Conservation (phyloP, 2,113 vertebrate genomes). For the Triplophysa siluroides region DNA sequence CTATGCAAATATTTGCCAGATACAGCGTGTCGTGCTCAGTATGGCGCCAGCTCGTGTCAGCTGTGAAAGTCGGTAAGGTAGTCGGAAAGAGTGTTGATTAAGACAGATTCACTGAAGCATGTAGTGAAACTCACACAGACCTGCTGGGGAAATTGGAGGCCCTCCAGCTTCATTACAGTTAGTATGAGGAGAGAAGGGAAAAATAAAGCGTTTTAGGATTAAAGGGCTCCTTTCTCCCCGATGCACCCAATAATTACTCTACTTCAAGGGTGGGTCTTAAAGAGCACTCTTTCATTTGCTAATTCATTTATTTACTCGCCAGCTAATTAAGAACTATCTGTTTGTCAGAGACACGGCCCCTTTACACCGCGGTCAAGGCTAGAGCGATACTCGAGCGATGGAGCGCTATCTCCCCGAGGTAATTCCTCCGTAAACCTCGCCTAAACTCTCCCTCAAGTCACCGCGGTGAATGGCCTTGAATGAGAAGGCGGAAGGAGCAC, state of each 20-base stretch:
- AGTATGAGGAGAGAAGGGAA: constrained; percentile 9
- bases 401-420: constrained; percentile 10
- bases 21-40: not conserved
- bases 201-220: constrained; percentile 34
- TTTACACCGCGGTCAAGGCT: constrained; percentile 15
- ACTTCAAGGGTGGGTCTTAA: constrained; percentile 35
- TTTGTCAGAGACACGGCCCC: constrained; percentile 22
- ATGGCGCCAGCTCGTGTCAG: not conserved
- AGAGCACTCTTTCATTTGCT: constrained; percentile 2
- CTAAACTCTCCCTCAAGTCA: constrained; percentile 13
- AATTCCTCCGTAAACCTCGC: not conserved
- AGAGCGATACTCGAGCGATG: constrained; percentile 17
- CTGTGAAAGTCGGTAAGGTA: constrained; percentile 12
- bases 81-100: constrained; percentile 27
- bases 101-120: constrained; percentile 10
- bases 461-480: not conserved
- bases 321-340: constrained; percentile 43
- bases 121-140: not conserved
- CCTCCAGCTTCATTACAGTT: constrained; percentile 47
- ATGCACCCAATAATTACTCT: constrained; percentile 42
- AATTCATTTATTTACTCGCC: constrained; percentile 31
- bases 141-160: constrained; percentile 41
- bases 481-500: constrained; percentile 7
- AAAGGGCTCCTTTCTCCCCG: constrained; percentile 1
- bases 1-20: not conserved